phyloP scores from a whole-genome alignment of 2,113 vertebrate species.

The Taxidea taxus region DNA sequence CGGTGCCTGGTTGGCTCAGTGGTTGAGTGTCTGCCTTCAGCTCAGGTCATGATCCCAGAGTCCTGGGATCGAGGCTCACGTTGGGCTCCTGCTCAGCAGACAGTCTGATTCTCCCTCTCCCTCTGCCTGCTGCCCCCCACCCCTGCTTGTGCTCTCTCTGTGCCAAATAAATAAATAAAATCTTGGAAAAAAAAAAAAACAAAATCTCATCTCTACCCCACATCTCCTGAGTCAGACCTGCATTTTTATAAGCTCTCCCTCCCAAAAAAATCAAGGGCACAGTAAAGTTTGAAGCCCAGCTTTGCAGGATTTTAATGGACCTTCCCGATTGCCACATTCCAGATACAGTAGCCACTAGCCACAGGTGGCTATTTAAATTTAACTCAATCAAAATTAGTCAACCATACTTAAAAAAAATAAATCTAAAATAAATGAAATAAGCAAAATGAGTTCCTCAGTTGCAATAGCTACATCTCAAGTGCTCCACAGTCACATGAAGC shows the following conservation, averaged over 20 bases:
- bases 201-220: background rate
- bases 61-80: too few relatives aligned
- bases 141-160: too few relatives aligned
- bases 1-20: too few relatives aligned
- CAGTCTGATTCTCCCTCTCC: too few relatives aligned
- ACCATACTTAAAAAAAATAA: background rate
- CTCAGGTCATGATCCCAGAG: too few relatives aligned
- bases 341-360: background rate
- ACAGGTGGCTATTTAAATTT: background rate
- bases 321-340: background rate
- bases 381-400: background rate
- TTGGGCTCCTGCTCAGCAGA: too few relatives aligned
- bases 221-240: background rate
- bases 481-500: background rate
- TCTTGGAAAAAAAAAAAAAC: background rate
- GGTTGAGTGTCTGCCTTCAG: too few relatives aligned
- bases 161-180: too few relatives aligned
- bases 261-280: background rate
- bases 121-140: too few relatives aligned
- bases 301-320: background rate
- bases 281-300: background rate
- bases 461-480: background rate
- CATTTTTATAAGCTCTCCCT: background rate
- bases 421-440: background rate
- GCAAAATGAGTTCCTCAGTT: background rate